Percentiles rank a stretch among this genome's conserved stretches.
Evolutionary conservation across 1,140 invertebrate genomes (phyloP).

Genomic region (Potamilus streckersoni): DNA sequence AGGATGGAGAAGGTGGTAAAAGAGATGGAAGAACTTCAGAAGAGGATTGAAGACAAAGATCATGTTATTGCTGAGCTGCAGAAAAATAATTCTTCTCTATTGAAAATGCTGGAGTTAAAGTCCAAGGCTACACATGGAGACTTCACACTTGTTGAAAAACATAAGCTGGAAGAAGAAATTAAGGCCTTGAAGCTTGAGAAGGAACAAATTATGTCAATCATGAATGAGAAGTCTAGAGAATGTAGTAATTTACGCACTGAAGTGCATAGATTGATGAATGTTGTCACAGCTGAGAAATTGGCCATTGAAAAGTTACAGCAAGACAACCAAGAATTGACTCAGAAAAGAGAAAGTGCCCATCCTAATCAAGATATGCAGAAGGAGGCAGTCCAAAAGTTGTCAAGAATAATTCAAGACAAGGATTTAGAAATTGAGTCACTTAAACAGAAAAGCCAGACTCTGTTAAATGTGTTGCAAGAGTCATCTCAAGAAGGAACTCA

Average conservation of each 20-base stretch:
- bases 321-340: slow-evolving; percentile 59
- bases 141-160: slow-evolving; percentile 47
- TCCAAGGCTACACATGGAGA: slow-evolving; percentile 46
- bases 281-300: slow-evolving; percentile 64
- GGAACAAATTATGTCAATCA: slow-evolving; percentile 67
- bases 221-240: slow-evolving; percentile 69
- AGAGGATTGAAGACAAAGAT: slow-evolving; percentile 10
- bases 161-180: slow-evolving; percentile 61
- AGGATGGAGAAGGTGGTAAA: slow-evolving; percentile 5
- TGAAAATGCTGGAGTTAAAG: slow-evolving; percentile 61
- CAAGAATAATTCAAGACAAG: slow-evolving; percentile 67
- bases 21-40: slow-evolving; percentile 18
- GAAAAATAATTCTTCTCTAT: slow-evolving; percentile 53
- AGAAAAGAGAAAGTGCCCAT: slow-evolving; percentile 38
- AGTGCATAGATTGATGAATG: slow-evolving; percentile 66
- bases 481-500: slow-evolving; percentile 46
- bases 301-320: slow-evolving; percentile 65
- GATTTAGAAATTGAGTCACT: slow-evolving; percentile 70
- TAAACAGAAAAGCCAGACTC: slow-evolving; percentile 66
- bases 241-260: slow-evolving; percentile 66
- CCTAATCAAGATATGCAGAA: slow-evolving; percentile 63
- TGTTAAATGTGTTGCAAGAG: slow-evolving; percentile 67
- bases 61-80: slow-evolving; percentile 47
- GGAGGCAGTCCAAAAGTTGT: slow-evolving; percentile 67
- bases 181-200: slow-evolving; percentile 58